Conservation (phyloP, 1,140 invertebrate genomes). For the Lineus longissimus region DNA sequence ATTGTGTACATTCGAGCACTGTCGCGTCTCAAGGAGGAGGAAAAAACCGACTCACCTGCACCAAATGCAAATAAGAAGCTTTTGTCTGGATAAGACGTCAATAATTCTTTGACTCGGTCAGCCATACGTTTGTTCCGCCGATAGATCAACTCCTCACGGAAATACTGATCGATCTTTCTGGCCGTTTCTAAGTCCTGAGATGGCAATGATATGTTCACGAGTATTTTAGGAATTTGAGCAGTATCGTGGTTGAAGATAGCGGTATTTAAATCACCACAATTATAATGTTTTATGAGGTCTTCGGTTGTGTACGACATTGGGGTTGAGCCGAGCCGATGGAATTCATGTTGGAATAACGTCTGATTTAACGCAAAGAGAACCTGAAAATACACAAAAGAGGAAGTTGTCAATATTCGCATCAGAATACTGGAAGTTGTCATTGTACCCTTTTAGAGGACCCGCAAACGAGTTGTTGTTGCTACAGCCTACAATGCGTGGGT, state of each 20-base stretch:
- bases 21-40: no score
- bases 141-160: constrained; percentile 57
- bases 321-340: constrained; percentile 38
- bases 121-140: constrained; percentile 59
- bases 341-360: constrained; percentile 58
- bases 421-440: no score
- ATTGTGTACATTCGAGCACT: no score
- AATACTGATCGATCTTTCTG: constrained; percentile 58
- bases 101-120: constrained; percentile 51
- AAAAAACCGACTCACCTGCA: constrained; percentile 58
- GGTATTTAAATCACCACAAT: constrained; percentile 59
- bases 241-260: constrained; percentile 58
- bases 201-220: constrained; percentile 39
- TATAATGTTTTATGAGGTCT: constrained; percentile 60
- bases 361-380: constrained; percentile 61
- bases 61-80: constrained; percentile 63
- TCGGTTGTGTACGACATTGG: constrained; percentile 53
- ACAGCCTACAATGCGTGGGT: no score
- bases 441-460: no score
- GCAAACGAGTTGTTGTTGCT: no score
- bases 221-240: constrained; percentile 44
- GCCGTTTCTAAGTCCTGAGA: constrained; percentile 45
- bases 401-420: not conserved
- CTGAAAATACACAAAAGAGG: constrained; percentile 40
- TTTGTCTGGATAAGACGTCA: constrained; percentile 54